phyloP scores from a whole-genome alignment of 2,888 invertebrate genomes.

The Hecatera dysodea region DNA sequence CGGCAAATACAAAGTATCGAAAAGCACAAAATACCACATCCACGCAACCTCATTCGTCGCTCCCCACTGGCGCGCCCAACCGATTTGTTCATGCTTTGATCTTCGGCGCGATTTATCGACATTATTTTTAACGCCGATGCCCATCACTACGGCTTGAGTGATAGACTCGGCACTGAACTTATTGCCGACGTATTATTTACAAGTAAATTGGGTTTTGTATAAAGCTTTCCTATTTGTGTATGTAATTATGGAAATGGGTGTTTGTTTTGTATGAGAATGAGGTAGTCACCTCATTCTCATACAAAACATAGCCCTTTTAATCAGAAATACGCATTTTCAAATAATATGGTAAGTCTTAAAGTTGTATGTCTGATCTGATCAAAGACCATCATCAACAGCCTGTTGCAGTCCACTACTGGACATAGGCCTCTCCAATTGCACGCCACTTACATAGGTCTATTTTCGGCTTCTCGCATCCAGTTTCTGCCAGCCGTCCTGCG shows the following conservation, averaged over 20 bases:
- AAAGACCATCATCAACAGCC: too few relatives aligned
- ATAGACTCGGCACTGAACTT: slow-evolving; percentile 78
- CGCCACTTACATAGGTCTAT: too few relatives aligned
- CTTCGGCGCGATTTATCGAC: slow-evolving; percentile 89
- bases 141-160: slow-evolving; percentile 87
- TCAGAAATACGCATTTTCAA: neutral
- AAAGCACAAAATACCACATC: slow-evolving; percentile 68
- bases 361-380: too few relatives aligned
- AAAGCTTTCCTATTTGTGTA: slow-evolving; percentile 45
- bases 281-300: too few relatives aligned
- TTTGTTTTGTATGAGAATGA: slow-evolving; percentile 18
- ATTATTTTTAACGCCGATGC: slow-evolving; percentile 90
- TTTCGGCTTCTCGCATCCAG: too few relatives aligned
- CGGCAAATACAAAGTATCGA: neutral
- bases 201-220: slow-evolving; percentile 63
- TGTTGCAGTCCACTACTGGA: too few relatives aligned
- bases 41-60: slow-evolving; percentile 58
- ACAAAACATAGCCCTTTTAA: neutral
- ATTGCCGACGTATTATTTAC: slow-evolving; percentile 70
- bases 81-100: slow-evolving; percentile 90
- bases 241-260: slow-evolving; percentile 20
- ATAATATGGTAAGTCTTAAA: too few relatives aligned
- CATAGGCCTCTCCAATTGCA: too few relatives aligned
- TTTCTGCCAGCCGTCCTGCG: too few relatives aligned
- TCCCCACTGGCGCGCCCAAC: slow-evolving; percentile 74